Evolutionary conservation across 2,888 invertebrate species (phyloP).

Genomic region (Ormyrus nitidulus): DNA sequence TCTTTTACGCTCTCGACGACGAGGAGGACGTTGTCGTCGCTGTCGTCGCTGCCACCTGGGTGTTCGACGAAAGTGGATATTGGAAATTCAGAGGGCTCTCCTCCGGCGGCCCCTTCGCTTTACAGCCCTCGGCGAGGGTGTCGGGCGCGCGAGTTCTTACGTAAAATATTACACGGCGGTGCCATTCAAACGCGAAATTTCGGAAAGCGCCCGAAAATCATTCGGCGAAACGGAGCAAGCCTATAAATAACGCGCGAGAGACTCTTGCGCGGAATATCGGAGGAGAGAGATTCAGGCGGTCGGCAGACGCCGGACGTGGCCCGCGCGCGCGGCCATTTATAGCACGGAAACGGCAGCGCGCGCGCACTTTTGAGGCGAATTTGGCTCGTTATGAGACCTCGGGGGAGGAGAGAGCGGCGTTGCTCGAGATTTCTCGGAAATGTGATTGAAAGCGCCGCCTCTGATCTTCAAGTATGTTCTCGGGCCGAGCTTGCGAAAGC

Average conservation of each 20-base stretch:
- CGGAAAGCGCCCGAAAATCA: too few relatives aligned
- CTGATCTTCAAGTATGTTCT: slow-evolving; percentile 18
- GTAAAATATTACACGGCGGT: too few relatives aligned
- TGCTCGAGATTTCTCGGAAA: slow-evolving; percentile 25
- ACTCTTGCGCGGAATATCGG: too few relatives aligned
- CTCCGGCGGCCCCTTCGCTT: neutral
- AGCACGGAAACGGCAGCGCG: slow-evolving; percentile 30
- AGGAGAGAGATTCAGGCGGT: neutral
- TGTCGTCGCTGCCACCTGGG: too few relatives aligned
- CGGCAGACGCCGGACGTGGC: neutral
- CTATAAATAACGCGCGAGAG: too few relatives aligned
- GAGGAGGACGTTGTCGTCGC: too few relatives aligned
- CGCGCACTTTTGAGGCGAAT: slow-evolving; percentile 5
- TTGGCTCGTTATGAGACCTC: neutral
- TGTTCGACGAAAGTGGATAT: slow-evolving; percentile 17
- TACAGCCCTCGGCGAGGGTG: too few relatives aligned
- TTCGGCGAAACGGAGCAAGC: too few relatives aligned
- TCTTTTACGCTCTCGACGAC: too few relatives aligned
- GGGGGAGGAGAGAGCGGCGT: neutral
- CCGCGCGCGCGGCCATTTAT: slow-evolving; percentile 31
- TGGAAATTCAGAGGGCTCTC: slow-evolving; percentile 23
- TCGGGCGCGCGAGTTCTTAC: too few relatives aligned
- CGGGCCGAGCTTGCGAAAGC: slow-evolving; percentile 6
- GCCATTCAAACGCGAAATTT: too few relatives aligned
- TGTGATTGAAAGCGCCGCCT: slow-evolving; percentile 42